These are phyloP conservation scores for Uromys caudimaculatus DNA, from an alignment of 2,797 vertebrate species.

Conservation along the genomic window DNA sequence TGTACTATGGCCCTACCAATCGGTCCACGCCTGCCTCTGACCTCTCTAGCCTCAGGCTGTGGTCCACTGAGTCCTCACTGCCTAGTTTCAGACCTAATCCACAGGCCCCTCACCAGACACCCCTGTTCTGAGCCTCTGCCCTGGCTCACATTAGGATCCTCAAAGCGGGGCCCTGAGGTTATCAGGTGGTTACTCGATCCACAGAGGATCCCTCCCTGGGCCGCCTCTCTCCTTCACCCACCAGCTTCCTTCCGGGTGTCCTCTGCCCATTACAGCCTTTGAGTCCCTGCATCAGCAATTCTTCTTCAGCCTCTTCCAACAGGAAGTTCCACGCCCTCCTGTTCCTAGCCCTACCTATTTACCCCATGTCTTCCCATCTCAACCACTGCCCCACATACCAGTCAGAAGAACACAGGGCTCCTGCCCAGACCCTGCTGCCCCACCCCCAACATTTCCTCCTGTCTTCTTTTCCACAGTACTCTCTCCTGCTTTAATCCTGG, in stretches of 20 bases:
- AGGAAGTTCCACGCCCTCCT: neutral
- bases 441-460: fast-evolving
- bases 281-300: neutral
- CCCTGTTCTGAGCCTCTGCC: neutral
- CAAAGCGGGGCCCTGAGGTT: neutral
- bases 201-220: neutral
- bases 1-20: neutral
- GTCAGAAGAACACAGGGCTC: neutral
- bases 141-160: neutral
- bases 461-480: neutral
- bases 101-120: neutral
- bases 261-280: fast-evolving
- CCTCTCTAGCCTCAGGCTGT: neutral
- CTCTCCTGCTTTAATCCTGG: neutral
- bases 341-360: neutral
- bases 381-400: fast-evolving
- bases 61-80: neutral
- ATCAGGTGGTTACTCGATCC: neutral
- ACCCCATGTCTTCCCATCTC: neutral
- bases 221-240: neutral
- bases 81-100: fast-evolving
- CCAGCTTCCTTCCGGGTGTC: neutral
- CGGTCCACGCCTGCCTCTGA: neutral
- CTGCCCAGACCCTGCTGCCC: no score
- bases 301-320: neutral